Percentiles rank a stretch among this genome's conserved stretches.
These are phyloP conservation scores for Phasia obesa DNA, from an alignment of 2,888 invertebrate genomes.

Conservation along the genomic window DNA sequence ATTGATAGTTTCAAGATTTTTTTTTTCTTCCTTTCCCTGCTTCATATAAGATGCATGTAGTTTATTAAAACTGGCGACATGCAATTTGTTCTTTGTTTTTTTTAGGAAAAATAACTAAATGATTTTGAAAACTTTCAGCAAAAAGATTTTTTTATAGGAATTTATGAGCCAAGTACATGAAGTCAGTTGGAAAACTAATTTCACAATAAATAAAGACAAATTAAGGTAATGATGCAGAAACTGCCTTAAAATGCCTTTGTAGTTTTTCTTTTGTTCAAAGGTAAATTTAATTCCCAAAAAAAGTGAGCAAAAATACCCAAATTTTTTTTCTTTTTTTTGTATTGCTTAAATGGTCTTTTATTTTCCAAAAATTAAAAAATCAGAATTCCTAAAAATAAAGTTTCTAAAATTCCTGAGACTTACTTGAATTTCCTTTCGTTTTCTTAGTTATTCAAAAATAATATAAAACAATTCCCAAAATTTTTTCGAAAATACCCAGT, in stretches of 20 bases:
- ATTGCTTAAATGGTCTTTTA: too few relatives aligned
- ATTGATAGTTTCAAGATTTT: conserved; percentile 58
- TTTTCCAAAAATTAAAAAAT: too few relatives aligned
- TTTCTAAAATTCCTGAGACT: too few relatives aligned
- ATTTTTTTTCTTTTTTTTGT: neutral
- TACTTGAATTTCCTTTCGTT: too few relatives aligned
- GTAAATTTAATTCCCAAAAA: neutral
- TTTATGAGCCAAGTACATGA: conserved; percentile 4
- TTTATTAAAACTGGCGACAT: conserved; percentile 24
- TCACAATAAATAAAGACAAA: neutral
- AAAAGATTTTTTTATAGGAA: neutral
- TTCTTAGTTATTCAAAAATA: too few relatives aligned
- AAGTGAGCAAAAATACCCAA: neutral
- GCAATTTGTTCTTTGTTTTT: conserved; percentile 24
- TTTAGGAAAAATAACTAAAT: conserved; percentile 27
- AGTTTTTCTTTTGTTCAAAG: too few relatives aligned
- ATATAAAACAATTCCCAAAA: too few relatives aligned
- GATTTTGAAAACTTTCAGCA: conserved; percentile 5
- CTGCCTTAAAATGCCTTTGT: too few relatives aligned
- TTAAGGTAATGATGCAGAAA: too few relatives aligned
- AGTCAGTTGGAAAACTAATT: neutral
- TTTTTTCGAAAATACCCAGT: too few relatives aligned
- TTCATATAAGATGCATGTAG: conserved; percentile 2
- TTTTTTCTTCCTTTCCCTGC: neutral
- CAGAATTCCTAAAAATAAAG: too few relatives aligned